These are phyloP conservation scores for Astreopora myriophthalma DNA, from an alignment of 64 coral and sea anemone genomes.

Conservation along the genomic window DNA sequence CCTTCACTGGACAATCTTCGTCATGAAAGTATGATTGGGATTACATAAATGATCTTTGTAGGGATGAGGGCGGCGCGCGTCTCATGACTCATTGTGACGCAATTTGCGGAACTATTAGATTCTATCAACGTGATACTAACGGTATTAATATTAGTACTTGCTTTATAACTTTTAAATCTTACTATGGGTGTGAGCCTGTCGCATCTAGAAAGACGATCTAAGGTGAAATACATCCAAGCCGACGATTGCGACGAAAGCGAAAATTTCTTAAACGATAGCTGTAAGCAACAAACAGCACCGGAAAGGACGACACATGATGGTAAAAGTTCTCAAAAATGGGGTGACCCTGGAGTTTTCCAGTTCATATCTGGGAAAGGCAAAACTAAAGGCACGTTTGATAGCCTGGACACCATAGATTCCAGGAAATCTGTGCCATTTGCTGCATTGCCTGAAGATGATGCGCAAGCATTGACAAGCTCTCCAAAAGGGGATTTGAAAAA, in stretches of 20 bases:
- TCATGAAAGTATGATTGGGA: too few relatives aligned
- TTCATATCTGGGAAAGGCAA: neutral
- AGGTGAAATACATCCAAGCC: conserved; percentile 3
- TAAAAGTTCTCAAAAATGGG: neutral
- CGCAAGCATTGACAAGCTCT: neutral
- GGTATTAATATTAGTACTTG: neutral
- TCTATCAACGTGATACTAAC: too few relatives aligned
- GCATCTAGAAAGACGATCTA: neutral
- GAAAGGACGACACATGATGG: neutral
- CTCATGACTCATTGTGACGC: too few relatives aligned
- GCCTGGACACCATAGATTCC: neutral
- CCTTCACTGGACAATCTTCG: too few relatives aligned
- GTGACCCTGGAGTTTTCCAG: neutral
- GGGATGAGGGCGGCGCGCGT: too few relatives aligned
- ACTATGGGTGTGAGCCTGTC: neutral
- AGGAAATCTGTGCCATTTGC: conserved; percentile 24
- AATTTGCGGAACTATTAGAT: too few relatives aligned
- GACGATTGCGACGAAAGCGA: neutral
- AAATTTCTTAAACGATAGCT: neutral
- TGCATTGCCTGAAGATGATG: neutral
- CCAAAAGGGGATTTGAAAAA: neutral
- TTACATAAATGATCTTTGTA: too few relatives aligned
- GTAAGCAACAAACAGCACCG: too few relatives aligned
- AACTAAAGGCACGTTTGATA: neutral
- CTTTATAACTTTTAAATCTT: neutral